Evolutionary conservation across 1,140 invertebrate species (phyloP).

Genomic region (Drosophila aff.): DNA sequence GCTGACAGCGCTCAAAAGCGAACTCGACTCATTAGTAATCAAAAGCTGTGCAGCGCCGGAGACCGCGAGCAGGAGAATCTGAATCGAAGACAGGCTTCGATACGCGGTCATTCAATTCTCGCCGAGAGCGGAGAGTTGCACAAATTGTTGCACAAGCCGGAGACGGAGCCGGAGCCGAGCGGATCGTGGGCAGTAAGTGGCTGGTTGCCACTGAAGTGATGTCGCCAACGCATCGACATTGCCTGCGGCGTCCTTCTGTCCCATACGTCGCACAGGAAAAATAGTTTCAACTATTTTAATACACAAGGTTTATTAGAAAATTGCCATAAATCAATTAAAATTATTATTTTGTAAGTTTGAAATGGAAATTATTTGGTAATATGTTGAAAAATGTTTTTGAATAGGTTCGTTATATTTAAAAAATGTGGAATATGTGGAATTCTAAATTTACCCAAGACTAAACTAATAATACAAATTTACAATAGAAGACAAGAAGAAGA

Average conservation of each 20-base stretch:
- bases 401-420: too few species aligned
- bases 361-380: background rate
- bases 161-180: constrained; percentile 24
- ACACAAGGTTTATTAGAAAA: background rate
- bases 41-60: constrained; percentile 65
- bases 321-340: background rate
- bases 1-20: constrained; percentile 43
- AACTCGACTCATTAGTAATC: constrained; percentile 76
- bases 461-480: too few species aligned
- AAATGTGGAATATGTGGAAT: too few species aligned
- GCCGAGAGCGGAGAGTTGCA: constrained; percentile 54
- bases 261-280: constrained; percentile 2
- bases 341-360: background rate
- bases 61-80: constrained; percentile 15
- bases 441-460: too few species aligned
- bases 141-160: constrained; percentile 71
- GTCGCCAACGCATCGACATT: constrained; percentile 64
- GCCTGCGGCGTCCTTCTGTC: constrained; percentile 21
- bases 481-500: too few species aligned
- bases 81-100: constrained; percentile 19
- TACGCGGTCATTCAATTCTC: constrained; percentile 60
- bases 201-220: constrained; percentile 60
- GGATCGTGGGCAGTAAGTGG: constrained; percentile 59
- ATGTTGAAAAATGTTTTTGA: background rate
- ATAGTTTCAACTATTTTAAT: background rate